Base-by-base conservation (phyloP, 2,113 vertebrate genomes). In the Rhinopithecus roxellana region DNA sequence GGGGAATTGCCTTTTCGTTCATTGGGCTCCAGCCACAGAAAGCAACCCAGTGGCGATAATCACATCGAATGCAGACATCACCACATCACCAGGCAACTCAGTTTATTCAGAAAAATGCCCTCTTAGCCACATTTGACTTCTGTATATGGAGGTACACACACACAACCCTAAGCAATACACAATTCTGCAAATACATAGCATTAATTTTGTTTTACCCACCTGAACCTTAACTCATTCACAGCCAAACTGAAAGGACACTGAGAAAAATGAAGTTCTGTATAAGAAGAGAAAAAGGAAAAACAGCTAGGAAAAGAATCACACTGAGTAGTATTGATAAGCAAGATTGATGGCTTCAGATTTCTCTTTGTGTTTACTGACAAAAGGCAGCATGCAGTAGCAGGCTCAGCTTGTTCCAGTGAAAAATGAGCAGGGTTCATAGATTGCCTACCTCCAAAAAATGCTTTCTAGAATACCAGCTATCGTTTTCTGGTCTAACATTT, bases 341-440 rank as follows among this genome's bases (percentile, higher is more conserved):
- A 98, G 98, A 99, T 97, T 98, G 98, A 98, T 99, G 98, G 98
- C 97, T 98, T 98, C 98, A 98, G 98, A 98, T 98, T 98, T 98
- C 97, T 98, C 98, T 99, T 98, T 98, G 98, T 98, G 98, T 98
- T 98, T 98, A 97, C 98, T 97, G 98, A 98, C 98, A 98, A 99
- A 98, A 98, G 97, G 96, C 95, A 97, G 95, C 67, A 48, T 72
- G 97, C 94, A 96, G 91, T 40, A 97, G 95, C 89, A 94, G 79
- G 94, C 98, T 59, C 74, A 80, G 95, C 97, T 98, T 98, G 59
- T 94, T 98, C 96, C 90, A 90, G 90, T 95, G 97, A 99, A 98
- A 99, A 99, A 98, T 98, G 97, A 98, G 97, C 95, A 93, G 89
- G 61, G 93, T 97, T 98, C 94, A 97, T 97, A 98, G 96, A 97